Evolutionary conservation across 2,797 vertebrate species (phyloP).

Genomic region (Somateria mollissima): DNA sequence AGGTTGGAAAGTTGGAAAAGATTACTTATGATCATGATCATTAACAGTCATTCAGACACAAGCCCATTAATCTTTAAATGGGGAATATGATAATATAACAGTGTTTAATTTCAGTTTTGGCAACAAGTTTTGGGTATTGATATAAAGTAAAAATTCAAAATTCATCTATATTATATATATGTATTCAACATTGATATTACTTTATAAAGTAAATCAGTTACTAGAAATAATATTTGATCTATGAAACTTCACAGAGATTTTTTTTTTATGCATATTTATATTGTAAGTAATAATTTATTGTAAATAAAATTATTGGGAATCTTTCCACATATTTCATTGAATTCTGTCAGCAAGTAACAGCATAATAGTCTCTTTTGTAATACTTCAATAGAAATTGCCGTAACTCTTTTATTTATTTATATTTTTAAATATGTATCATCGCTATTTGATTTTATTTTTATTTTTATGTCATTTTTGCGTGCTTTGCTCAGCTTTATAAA

Average conservation of each 20-base stretch:
- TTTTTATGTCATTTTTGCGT: not conserved
- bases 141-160: not conserved
- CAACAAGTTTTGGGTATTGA: not conserved
- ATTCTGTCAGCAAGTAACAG: not conserved
- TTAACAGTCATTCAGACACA: not conserved
- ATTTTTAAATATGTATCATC: not conserved
- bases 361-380: not conserved
- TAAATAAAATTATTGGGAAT: not conserved
- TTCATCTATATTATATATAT: not conserved
- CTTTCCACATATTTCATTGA: not conserved
- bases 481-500: not conserved
- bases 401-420: not conserved
- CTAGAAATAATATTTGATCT: not conserved
- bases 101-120: not conserved
- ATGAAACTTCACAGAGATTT: not conserved
- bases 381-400: not conserved
- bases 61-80: not conserved
- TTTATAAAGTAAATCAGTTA: not conserved
- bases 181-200: not conserved
- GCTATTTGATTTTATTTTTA: not conserved
- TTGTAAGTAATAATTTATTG: not conserved
- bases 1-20: not conserved
- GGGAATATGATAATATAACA: not conserved
- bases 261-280: not conserved
- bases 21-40: not conserved